Percentiles rank a stretch among this genome's conserved stretches.
Conservation (phyloP, 1,140 invertebrate species). For the Copidosoma floridanum region DNA sequence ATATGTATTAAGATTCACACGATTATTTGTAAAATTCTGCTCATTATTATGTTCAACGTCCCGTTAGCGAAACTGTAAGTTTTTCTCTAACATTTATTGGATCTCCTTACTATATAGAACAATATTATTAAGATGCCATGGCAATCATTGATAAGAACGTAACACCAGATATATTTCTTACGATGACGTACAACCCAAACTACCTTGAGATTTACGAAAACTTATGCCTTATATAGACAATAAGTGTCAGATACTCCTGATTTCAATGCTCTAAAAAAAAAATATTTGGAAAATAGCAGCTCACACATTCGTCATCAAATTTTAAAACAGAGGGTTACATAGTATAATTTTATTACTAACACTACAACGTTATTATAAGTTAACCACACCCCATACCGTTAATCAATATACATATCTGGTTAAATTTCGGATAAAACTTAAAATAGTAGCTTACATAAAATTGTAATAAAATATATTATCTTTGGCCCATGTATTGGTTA, state of each 20-base stretch:
- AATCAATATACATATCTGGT: too few relatives aligned
- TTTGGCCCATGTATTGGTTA: neutral
- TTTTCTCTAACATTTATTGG: constrained; percentile 41
- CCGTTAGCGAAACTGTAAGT: constrained; percentile 26
- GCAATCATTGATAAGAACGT: neutral
- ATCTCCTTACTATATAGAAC: constrained; percentile 40
- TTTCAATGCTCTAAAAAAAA: too few relatives aligned
- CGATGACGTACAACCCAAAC: constrained; percentile 1
- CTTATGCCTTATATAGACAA: too few relatives aligned
- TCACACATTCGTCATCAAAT: too few relatives aligned
- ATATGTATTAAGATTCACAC: constrained; percentile 6
- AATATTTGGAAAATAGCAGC: too few relatives aligned
- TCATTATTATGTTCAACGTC: neutral
- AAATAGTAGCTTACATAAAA: neutral
- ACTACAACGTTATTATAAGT: too few relatives aligned
- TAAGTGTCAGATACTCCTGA: too few relatives aligned
- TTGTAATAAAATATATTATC: neutral
- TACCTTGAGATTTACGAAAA: constrained; percentile 11
- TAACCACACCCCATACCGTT: too few relatives aligned
- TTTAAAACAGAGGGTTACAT: too few relatives aligned
- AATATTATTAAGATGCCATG: constrained; percentile 34
- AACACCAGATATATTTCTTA: constrained; percentile 1
- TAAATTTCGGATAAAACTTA: neutral
- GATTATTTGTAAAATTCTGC: constrained; percentile 3
- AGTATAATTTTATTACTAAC: too few relatives aligned